Percentiles rank a stretch among this genome's conserved stretches.
Evolutionary conservation across 2,888 invertebrate genomes (phyloP).

Genomic region (Dione juno): DNA sequence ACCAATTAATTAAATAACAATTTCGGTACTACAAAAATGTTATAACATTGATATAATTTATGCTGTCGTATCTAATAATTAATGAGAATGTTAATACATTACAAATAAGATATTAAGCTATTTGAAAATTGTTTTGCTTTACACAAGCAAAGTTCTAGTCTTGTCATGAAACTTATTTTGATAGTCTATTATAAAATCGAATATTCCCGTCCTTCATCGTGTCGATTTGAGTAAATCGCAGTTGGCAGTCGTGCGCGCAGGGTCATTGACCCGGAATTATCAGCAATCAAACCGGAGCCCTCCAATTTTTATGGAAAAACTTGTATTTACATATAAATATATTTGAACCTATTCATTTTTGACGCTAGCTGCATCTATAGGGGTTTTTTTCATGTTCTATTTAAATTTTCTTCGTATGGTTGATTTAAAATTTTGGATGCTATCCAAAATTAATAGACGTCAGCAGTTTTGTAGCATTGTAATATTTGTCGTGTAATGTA

Average conservation of each 20-base stretch:
- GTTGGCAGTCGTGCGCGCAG: conserved; percentile 71
- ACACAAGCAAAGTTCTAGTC: too few relatives aligned
- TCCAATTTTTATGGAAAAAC: conserved; percentile 42
- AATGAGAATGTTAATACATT: neutral
- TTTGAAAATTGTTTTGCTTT: too few relatives aligned
- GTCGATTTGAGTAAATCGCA: conserved; percentile 70
- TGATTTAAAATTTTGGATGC: conserved; percentile 55
- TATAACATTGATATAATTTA: neutral
- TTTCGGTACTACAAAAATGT: neutral
- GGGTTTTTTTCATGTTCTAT: neutral
- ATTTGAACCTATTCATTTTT: conserved; percentile 11
- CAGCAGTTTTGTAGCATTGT: conserved; percentile 54
- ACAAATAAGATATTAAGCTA: neutral
- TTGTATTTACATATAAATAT: conserved; percentile 45
- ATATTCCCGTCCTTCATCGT: conserved; percentile 57
- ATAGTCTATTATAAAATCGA: conserved; percentile 46
- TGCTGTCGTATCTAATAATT: neutral
- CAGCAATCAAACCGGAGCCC: conserved; percentile 71
- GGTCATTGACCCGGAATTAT: conserved; percentile 76
- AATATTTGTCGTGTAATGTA: conserved; percentile 61
- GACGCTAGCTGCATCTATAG: neutral
- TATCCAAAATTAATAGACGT: conserved; percentile 54
- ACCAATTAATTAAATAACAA: neutral
- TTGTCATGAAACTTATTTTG: conserved; percentile 24
- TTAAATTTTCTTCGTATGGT: conserved; percentile 8